Percentiles rank a stretch among this genome's conserved stretches.
These are phyloP conservation scores for Magallana nippona DNA, from an alignment of 2,888 invertebrate species.

Conservation along the genomic window DNA sequence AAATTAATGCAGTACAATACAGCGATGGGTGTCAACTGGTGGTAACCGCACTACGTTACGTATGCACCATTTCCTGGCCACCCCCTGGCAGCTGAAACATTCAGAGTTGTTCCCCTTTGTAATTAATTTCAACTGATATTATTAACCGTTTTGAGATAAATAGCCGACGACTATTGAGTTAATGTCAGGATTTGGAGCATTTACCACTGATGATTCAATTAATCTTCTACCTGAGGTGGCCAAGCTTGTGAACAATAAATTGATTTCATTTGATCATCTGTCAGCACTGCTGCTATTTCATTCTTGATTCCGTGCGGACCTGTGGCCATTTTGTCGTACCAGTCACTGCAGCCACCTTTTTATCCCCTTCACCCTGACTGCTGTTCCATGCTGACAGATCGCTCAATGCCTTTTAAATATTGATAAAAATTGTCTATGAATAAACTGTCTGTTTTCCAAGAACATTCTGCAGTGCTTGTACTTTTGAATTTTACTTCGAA, in stretches of 20 bases:
- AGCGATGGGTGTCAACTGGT: not conserved
- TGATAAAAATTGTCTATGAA: too few species aligned
- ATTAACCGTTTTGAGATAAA: conserved; percentile 7
- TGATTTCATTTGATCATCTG: conserved; percentile 10
- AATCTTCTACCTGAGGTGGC: conserved; percentile 7
- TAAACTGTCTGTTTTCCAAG: too few species aligned
- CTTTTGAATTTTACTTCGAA: too few species aligned
- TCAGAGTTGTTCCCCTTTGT: not conserved
- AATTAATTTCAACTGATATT: conserved; percentile 4
- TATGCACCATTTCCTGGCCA: not conserved
- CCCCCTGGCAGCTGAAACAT: not conserved
- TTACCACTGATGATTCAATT: conserved; percentile 9
- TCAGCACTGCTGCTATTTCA: not conserved
- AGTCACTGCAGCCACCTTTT: not conserved
- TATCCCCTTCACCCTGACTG: too few species aligned
- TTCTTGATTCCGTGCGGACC: not conserved
- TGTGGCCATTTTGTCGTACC: not conserved
- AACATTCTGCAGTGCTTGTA: too few species aligned
- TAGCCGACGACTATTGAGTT: not conserved
- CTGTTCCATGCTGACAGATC: too few species aligned
- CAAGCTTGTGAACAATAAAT: conserved; percentile 17
- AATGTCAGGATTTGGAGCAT: conserved; percentile 25
- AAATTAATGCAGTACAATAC: too few species aligned
- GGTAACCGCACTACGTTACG: not conserved
- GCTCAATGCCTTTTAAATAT: too few species aligned